Evolutionary conservation across 2,797 vertebrate species (phyloP).

Genomic region (Cheirogaleus major): DNA sequence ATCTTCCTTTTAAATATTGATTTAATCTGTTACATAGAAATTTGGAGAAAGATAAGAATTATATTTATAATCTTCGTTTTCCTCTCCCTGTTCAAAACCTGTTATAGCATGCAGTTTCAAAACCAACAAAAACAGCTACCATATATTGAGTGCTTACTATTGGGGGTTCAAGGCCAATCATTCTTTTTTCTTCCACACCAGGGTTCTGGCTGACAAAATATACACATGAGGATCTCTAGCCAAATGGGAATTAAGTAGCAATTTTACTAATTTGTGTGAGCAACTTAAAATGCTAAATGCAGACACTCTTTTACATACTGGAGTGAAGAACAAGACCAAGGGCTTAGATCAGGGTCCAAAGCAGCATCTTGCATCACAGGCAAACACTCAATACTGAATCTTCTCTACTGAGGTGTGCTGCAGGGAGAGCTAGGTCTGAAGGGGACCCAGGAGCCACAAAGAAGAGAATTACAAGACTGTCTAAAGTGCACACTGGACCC

Average conservation of each 20-base stretch:
- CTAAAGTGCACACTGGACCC: background rate
- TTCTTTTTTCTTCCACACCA: background rate
- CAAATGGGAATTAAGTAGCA: conserved; percentile 8
- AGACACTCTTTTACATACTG: background rate
- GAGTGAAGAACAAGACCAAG: background rate
- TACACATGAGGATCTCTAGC: background rate
- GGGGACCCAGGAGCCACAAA: background rate
- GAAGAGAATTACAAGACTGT: background rate
- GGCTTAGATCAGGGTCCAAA: background rate
- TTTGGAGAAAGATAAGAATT: background rate
- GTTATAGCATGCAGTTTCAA: background rate
- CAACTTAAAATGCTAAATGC: background rate
- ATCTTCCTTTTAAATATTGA: background rate
- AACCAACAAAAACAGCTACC: background rate
- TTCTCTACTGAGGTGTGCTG: background rate
- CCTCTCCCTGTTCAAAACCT: background rate
- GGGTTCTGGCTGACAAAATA: conserved; percentile 11
- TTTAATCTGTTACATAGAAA: background rate
- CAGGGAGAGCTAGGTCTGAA: background rate
- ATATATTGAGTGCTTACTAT: background rate
- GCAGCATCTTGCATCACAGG: background rate
- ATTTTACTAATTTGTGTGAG: conserved; percentile 39
- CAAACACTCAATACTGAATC: background rate
- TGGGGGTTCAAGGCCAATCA: background rate
- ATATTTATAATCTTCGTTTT: background rate